A percentile compares a stretch with the other conserved stretches of the same genome.
These are phyloP conservation scores for Lasius platythorax DNA, from an alignment of 2,888 invertebrate species.

Conservation along the genomic window DNA sequence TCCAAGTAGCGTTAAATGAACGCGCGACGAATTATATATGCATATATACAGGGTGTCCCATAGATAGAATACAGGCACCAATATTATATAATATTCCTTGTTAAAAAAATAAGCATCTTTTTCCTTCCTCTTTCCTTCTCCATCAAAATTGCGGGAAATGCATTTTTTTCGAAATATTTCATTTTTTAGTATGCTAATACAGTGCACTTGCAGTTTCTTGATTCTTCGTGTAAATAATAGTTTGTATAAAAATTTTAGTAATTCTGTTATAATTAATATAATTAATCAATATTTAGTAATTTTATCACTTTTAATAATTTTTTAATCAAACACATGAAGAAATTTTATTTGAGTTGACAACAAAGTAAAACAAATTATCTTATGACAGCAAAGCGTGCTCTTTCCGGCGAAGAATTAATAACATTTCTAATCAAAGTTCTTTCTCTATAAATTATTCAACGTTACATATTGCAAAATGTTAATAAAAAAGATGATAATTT, in stretches of 20 bases:
- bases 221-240: too few species aligned
- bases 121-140: neutral
- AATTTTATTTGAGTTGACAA: neutral
- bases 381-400: neutral
- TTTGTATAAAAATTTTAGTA: too few species aligned
- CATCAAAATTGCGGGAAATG: too few species aligned
- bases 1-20: conserved; percentile 25
- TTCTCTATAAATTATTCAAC: neutral
- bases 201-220: too few species aligned
- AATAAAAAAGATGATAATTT: neutral
- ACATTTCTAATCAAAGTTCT: neutral
- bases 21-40: neutral
- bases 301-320: neutral
- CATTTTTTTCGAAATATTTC: too few species aligned
- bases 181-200: too few species aligned
- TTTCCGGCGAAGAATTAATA: neutral
- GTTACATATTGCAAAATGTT: neutral
- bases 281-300: too few species aligned
- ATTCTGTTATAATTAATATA: too few species aligned
- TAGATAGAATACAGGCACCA: too few species aligned
- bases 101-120: neutral
- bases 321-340: neutral
- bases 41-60: neutral
- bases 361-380: neutral
- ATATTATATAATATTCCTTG: neutral